Evolutionary conservation across 2,113 vertebrate species (phyloP), one percentile per base, ranked within the genome.

Genomic region (Leucopternis melanops): DNA sequence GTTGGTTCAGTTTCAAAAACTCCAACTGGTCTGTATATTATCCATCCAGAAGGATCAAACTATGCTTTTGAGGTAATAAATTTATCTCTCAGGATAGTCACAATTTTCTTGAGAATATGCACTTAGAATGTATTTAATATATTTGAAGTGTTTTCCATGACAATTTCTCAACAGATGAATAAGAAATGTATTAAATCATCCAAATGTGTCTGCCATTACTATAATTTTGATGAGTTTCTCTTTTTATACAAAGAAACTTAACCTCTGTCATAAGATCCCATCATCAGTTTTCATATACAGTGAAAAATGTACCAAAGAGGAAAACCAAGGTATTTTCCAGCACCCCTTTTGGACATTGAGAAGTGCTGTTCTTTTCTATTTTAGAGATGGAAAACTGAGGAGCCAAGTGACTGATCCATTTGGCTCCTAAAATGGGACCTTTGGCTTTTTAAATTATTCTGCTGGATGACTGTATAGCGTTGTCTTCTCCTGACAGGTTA

Each of bases 11-110:
- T 99, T 91, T 98, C 98, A 89, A 99, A 99, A 98, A 99, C 98
- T 94, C 99, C 99, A 82, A 99, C 98, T 94, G 99, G 99, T n/a
- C 98, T 99, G 88, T 99, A 99, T 75, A 98, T 99, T 81, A 98
- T 99, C 83, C 98, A 99, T 62, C 99, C 99, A 69, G 98, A 99
- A 96, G 98, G 98, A 63, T 98, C 98, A n/a, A 98, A 98, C 95
- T 98, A 98, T 65, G 97, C 98, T 61, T 99, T 99, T 98, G 99
- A 99, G 99, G 99, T 99, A 98, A 96, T 61, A 81, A 13, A 74
- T 77, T 93, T 78, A 42, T 67, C 82, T 95, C 52, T 94, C 45
- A 73, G 54, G 17, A 70, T 81, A 54, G 67, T 66, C 34, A 81
- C 34, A 75, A 40, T 88, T 93, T 91, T 5, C 59, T 95, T 92